Conservation (phyloP, 2,888 invertebrate genomes). For the Zhuqinia jingwanae region DNA sequence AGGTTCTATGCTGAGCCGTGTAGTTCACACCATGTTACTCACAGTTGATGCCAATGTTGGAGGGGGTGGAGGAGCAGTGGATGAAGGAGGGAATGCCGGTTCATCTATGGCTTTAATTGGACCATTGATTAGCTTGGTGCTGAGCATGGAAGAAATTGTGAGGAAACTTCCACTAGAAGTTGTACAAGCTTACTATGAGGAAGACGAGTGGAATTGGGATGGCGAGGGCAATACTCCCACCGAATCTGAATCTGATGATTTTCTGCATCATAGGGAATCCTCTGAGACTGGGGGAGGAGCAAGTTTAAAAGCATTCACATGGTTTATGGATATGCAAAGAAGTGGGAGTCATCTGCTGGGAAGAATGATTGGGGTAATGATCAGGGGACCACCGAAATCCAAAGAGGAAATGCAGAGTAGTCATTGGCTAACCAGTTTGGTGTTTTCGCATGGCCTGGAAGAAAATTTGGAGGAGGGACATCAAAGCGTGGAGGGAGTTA, state of each 20-base stretch:
- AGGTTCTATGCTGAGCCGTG: constrained; percentile 84
- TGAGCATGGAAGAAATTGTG: constrained; percentile 79
- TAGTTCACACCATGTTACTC: constrained; percentile 83
- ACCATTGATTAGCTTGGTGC: constrained; percentile 81
- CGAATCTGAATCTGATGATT: constrained; percentile 78
- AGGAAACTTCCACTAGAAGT: constrained; percentile 73
- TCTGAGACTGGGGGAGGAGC: constrained; percentile 32
- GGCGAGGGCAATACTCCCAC: constrained; percentile 83
- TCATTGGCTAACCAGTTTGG: constrained; percentile 82
- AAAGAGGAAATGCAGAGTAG: constrained; percentile 81
- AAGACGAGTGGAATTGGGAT: constrained; percentile 70
- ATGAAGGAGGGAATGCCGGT: not conserved
- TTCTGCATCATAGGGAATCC: not conserved
- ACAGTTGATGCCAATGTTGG: constrained; percentile 80
- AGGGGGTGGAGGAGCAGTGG: not conserved
- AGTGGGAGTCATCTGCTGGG: constrained; percentile 85
- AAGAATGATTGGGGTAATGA: constrained; percentile 83
- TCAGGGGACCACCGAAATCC: constrained; percentile 82
- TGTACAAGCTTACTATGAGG: constrained; percentile 75
- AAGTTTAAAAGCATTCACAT: constrained; percentile 82
- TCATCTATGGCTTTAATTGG: constrained; percentile 72
- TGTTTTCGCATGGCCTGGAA: constrained; percentile 81
- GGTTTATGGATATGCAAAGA: constrained; percentile 85
- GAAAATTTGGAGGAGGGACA: constrained; percentile 11
- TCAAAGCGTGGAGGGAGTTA: constrained; percentile 24